Conservation (phyloP, 1,140 invertebrate species). For the Copidosoma floridanum region DNA sequence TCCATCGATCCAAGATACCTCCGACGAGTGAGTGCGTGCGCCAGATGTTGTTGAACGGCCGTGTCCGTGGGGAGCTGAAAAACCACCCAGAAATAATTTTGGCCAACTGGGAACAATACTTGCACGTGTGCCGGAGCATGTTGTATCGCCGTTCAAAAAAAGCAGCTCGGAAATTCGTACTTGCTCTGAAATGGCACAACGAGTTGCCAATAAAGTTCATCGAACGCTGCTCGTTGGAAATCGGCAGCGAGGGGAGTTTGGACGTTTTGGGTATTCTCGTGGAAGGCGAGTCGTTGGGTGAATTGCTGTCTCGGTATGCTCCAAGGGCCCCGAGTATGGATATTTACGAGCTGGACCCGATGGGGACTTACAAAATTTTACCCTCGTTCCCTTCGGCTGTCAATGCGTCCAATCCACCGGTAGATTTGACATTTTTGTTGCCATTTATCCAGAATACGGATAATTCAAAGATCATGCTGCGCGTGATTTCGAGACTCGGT, state of each 20-base stretch:
- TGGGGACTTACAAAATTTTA: background rate
- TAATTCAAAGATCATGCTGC: no score
- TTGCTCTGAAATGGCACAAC: conserved; percentile 35
- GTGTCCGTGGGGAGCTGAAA: background rate
- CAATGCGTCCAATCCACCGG: background rate
- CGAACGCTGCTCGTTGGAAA: background rate
- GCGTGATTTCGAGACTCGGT: background rate
- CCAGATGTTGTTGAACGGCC: no score
- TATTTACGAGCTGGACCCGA: background rate
- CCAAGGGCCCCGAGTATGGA: background rate
- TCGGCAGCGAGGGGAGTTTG: background rate
- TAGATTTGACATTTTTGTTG: background rate
- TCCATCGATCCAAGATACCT: background rate
- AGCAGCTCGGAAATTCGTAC: background rate
- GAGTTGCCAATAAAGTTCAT: conserved; percentile 39
- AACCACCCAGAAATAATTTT: background rate
- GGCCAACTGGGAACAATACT: background rate
- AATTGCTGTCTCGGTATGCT: background rate
- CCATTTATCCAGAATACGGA: background rate
- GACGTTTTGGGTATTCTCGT: conserved; percentile 4
- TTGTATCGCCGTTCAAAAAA: background rate
- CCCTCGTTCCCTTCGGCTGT: background rate
- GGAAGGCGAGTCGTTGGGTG: background rate
- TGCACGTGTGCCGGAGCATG: background rate
- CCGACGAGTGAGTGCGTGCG: no score